Percentiles rank a stretch among this genome's conserved stretches.
Conservation (phyloP, 2,797 vertebrate genomes). For the Botia kubotai region DNA sequence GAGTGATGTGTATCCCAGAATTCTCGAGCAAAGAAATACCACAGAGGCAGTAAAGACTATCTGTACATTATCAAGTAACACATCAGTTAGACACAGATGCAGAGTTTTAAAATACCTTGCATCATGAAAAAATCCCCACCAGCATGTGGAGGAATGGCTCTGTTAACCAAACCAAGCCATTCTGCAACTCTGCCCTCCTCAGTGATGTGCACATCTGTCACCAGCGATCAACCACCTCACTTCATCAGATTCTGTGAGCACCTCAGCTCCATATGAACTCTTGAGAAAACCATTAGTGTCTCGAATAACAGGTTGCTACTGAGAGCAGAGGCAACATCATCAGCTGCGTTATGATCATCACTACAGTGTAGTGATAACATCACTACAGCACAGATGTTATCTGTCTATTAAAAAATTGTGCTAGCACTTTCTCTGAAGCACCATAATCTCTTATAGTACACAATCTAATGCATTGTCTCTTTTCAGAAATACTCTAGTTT, state of each 20-base stretch:
- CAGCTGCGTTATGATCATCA: background rate
- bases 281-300: background rate
- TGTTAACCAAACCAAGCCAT: constrained; percentile 7
- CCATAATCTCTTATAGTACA: too few relatives aligned
- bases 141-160: background rate
- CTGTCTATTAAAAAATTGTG: background rate
- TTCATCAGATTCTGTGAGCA: constrained; percentile 4
- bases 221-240: background rate
- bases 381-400: background rate
- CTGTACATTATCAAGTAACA: constrained; percentile 43
- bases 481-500: too few relatives aligned
- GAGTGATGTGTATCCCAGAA: background rate
- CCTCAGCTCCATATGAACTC: background rate
- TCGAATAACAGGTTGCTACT: constrained; percentile 2
- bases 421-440: too few relatives aligned
- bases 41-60: background rate
- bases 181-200: background rate
- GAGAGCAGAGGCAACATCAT: background rate
- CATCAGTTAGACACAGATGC: constrained; percentile 16
- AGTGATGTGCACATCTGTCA: background rate
- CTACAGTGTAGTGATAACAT: background rate
- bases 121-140: background rate
- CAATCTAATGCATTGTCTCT: too few relatives aligned
- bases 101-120: background rate
- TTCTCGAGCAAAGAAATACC: background rate